These are phyloP conservation scores for Neuroterus valhalla DNA, from an alignment of 1,140 invertebrate species.

Conservation along the genomic window DNA sequence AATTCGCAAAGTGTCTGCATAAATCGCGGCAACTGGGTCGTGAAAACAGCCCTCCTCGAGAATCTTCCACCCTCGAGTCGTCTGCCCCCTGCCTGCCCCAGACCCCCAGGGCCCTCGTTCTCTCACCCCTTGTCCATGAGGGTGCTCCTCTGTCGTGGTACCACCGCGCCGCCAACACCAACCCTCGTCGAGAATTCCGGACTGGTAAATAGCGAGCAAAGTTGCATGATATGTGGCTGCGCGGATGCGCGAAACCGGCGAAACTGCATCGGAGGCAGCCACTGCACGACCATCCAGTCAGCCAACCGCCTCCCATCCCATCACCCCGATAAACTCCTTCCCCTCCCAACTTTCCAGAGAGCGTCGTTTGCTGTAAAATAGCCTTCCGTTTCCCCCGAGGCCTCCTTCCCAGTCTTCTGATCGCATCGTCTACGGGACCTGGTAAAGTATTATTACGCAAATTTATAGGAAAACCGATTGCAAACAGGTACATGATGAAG, in stretches of 20 bases:
- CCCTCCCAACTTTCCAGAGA: neutral
- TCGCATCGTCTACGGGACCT: slow-evolving; percentile 26
- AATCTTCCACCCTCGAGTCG: slow-evolving; percentile 30
- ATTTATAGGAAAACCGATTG: slow-evolving; percentile 27
- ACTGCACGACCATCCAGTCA: slow-evolving; percentile 26
- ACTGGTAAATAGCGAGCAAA: slow-evolving; percentile 59
- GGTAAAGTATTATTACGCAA: slow-evolving; percentile 31
- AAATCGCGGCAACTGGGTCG: slow-evolving; percentile 57
- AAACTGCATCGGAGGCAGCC: slow-evolving; percentile 55
- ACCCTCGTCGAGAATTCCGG: slow-evolving; percentile 30
- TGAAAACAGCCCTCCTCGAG: slow-evolving; percentile 49
- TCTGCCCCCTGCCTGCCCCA: neutral
- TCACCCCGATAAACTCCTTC: slow-evolving; percentile 5
- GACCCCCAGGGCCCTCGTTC: neutral
- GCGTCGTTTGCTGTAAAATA: slow-evolving; percentile 28
- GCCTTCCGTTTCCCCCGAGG: slow-evolving; percentile 29
- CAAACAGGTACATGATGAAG: slow-evolving; percentile 23
- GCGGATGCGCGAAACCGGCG: slow-evolving; percentile 60
- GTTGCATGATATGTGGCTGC: slow-evolving; percentile 61
- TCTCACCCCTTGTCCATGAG: slow-evolving; percentile 33
- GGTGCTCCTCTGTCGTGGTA: slow-evolving; percentile 18
- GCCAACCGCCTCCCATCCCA: neutral
- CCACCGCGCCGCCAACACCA: neutral
- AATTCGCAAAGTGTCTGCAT: slow-evolving; percentile 57
- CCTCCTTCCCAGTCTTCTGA: slow-evolving; percentile 20